Evolutionary conservation across 2,113 vertebrate genomes (phyloP), one percentile per base, ranked within the genome.

Genomic region (Saguinus imperator): DNA sequence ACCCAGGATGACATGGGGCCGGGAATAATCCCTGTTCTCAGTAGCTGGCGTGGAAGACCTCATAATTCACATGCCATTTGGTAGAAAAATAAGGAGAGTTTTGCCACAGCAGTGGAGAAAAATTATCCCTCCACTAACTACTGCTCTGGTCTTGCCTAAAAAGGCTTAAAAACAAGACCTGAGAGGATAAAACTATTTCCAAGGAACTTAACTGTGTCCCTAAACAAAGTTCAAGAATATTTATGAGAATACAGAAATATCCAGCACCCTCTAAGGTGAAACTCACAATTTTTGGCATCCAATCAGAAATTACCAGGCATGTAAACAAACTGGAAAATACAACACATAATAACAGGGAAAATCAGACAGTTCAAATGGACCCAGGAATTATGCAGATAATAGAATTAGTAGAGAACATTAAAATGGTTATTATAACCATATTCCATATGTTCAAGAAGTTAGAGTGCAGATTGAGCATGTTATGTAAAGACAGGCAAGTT

Each of bases 181-280:
- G 5, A 85, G 91, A 87, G 5, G 23, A 18, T 87, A 13, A 80
- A 82, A 86, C 27, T 76, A 29, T 93, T 94, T 93, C n/a, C 79
- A 95, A 81, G 29, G 86, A 93, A 87, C 8, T 87, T 77, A 87
- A 77, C 73, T 70, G 1, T 84, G 23, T 85, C 16, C 52, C 3
- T 94, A 43, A 87, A 88, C 20, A 48, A 94, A 93, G 14, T 32
- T 40, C 4, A 76, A 85, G 43, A 17, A 55, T 79, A 73, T 80
- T 96, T 96, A 76, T 18, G 90, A 27, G 13, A 58, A 95, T 70
- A 14, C 37, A 75, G 84, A 94, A 83, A 66, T 88, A 95, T 48
- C 5, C 52, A 89, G 10, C 52, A 87, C 17, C 6, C 1, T 61
- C 81, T 5, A 66, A 23, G 18, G 9, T 64, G 90, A 92, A 90